Evolutionary conservation across 2,113 vertebrate genomes (phyloP).

Genomic region (Clarias batrachus): DNA sequence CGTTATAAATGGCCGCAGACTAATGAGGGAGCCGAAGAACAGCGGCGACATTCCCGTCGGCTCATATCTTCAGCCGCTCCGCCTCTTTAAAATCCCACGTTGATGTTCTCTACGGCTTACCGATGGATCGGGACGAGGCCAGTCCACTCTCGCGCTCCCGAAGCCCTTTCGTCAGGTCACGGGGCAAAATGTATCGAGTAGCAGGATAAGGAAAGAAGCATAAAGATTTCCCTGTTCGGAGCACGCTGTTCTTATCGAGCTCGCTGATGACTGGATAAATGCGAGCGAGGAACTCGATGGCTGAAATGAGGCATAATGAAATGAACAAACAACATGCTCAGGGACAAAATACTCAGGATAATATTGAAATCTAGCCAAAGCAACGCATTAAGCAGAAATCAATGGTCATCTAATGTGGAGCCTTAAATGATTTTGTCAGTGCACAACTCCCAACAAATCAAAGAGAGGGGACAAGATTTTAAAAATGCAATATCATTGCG

Average conservation of each 20-base stretch:
- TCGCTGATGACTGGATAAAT: conserved; percentile 36
- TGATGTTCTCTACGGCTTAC: background rate
- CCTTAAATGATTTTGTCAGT: conserved; percentile 75
- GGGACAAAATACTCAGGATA: conserved; percentile 50
- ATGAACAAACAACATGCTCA: conserved; percentile 52
- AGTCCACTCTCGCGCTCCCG: background rate
- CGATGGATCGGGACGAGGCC: background rate
- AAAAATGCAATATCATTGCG: conserved; percentile 67
- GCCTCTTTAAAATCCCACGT: conserved; percentile 17
- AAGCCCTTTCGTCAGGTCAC: background rate
- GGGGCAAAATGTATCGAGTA: conserved; percentile 6
- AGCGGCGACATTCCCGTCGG: conserved; percentile 37
- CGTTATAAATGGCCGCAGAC: conserved; percentile 61
- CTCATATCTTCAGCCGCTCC: conserved; percentile 21
- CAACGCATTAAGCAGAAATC: conserved; percentile 72
- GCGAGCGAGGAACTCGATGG: conserved; percentile 38
- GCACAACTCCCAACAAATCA: conserved; percentile 76
- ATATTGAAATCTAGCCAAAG: conserved; percentile 69
- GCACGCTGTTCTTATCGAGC: conserved; percentile 37
- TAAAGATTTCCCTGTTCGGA: conserved; percentile 41
- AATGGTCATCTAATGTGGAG: conserved; percentile 78
- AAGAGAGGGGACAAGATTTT: conserved; percentile 69
- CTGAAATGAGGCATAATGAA: conserved; percentile 54
- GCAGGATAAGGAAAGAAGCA: conserved; percentile 9
- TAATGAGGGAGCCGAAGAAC: conserved; percentile 58